Percentiles rank a stretch among this genome's conserved stretches.
phyloP scores from a whole-genome alignment of 2,888 invertebrate genomes.

The Noctua comes region DNA sequence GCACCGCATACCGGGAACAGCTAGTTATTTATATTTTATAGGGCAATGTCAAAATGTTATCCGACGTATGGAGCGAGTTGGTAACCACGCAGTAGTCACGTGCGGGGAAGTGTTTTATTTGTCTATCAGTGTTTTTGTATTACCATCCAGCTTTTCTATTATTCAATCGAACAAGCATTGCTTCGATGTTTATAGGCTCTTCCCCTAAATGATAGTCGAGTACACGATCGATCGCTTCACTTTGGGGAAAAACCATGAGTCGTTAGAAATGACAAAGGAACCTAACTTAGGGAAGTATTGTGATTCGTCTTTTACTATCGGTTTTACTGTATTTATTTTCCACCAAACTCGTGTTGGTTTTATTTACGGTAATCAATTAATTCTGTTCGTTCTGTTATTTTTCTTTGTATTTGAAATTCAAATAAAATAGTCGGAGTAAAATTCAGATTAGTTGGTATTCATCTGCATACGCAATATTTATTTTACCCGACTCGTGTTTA shows the following conservation, averaged over 20 bases:
- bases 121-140: conserved; percentile 60
- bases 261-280: conserved; percentile 65
- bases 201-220: conserved; percentile 80
- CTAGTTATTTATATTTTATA: conserved; percentile 27
- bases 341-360: neutral
- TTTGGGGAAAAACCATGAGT: conserved; percentile 84
- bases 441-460: conserved; percentile 3
- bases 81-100: conserved; percentile 70
- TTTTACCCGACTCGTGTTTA: neutral
- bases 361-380: neutral
- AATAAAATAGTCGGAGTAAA: neutral
- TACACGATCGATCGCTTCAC: conserved; percentile 77
- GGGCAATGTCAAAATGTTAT: conserved; percentile 29
- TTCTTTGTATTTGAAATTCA: neutral
- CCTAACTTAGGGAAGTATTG: conserved; percentile 10
- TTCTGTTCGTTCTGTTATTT: conserved; percentile 8
- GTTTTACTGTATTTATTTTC: neutral
- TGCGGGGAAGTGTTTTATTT: conserved; percentile 68
- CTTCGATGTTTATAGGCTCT: conserved; percentile 80
- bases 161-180: conserved; percentile 82
- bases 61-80: conserved; percentile 37
- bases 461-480: conserved; percentile 4
- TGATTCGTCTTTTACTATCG: neutral
- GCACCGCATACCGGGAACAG: too few species aligned
- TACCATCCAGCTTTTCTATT: conserved; percentile 75